Evolutionary conservation across 2,797 vertebrate genomes (phyloP), one percentile per base, ranked within the genome.

Genomic region (Urophycis tenuis): DNA sequence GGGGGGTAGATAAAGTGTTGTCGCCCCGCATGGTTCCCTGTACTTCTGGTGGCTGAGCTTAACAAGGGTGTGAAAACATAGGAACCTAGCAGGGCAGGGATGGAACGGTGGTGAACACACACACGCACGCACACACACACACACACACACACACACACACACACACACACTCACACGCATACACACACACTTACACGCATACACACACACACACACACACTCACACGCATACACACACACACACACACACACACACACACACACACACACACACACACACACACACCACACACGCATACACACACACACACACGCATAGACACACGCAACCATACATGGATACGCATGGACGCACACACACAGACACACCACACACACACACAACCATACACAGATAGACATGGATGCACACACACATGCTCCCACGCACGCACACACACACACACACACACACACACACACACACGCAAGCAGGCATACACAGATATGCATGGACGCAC

Each of bases 1-100:
- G n/a, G n/a, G 74, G 75, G 76, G 67, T 2, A 85, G 86, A 89
- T 89, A 87, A 89, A 88, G 77, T 85, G 85, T 75, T 80, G 82
- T 80, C 75, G 31, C 81, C 72, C n/a, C 25, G 60, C 1, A 35
- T 71, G 74, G 41, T 80, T 78, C 76, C 76, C 79, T 53, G 53
- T 64, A 25, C 22, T 25, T 64, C 7, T n/a, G 72, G 85, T 31
- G 79, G 85, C 83, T 80, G 35, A 41, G 76, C 71, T 79, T 87
- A 87, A 89, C 84, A 85, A 85, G 85, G 76, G 78, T 69, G 71
- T 79, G 78, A 6, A 64, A 25, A 64, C 53, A 64, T 25, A 9
- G 53, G 9, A 64, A n/a, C 53, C 2, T 25, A n/a, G 22, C 9
- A 64, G 6, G 22, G 3, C 25, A 10, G 22, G n/a, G 45, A 53